These are phyloP conservation scores for Heliconius ethilla DNA, from an alignment of 2,888 invertebrate species.

Conservation along the genomic window DNA sequence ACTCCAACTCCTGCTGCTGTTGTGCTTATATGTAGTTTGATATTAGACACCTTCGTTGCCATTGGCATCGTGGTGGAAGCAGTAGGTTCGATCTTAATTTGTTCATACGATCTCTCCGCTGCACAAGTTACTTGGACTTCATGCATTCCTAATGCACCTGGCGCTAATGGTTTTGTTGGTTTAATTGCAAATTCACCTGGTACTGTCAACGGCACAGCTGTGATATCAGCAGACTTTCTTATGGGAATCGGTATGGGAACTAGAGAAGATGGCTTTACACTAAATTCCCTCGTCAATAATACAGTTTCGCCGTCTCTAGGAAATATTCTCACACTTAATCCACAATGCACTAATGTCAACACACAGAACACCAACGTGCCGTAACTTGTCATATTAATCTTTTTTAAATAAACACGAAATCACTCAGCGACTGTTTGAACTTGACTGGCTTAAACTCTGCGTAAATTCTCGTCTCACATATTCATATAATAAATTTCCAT, in stretches of 20 bases:
- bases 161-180: background rate
- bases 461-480: conserved; percentile 43
- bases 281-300: conserved; percentile 30
- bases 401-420: conserved; percentile 47
- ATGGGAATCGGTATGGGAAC: conserved; percentile 1
- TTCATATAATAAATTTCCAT: conserved; percentile 25
- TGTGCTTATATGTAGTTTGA: background rate
- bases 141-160: background rate
- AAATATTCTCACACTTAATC: conserved; percentile 48
- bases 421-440: conserved; percentile 47
- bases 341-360: conserved; percentile 32
- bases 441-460: conserved; percentile 51
- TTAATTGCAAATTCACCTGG: background rate
- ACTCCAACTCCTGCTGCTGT: background rate
- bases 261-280: conserved; percentile 37
- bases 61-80: background rate
- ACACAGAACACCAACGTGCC: conserved; percentile 38
- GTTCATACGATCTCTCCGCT: background rate
- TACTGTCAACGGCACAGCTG: background rate
- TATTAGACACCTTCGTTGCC: background rate
- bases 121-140: background rate
- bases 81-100: background rate
- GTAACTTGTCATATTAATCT: conserved; percentile 40
- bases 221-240: background rate
- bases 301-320: conserved; percentile 49